Evolutionary conservation across 2,888 invertebrate genomes (phyloP), one percentile per base, ranked within the genome.

Genomic region (Halictus quadricinctus): DNA sequence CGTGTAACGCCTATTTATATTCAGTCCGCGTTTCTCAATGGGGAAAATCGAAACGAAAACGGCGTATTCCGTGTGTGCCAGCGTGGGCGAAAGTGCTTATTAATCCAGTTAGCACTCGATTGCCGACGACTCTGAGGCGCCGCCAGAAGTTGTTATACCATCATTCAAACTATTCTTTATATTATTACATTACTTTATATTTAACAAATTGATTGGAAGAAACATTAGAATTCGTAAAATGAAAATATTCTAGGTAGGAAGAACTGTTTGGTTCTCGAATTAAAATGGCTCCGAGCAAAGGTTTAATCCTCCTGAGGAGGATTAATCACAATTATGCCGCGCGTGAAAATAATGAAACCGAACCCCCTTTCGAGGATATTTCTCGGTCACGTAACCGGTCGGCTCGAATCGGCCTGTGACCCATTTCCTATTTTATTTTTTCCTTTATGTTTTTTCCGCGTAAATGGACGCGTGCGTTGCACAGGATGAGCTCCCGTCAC

Each of bases 1-100:
- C 69, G 73, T 64, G 64, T 18, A 41, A n/a, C 18, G 25, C 1
- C 64, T 85, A 80, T 85, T 85, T 77, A 77, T 43, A 25, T 48
- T 15, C 10, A 13, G 15, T 12, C 43, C 15, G 10, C 21, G 64
- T 58, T 74, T 46, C 48, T 82, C 21, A 50, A n/a, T 36, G 29
- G 25, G 58, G 36, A 21, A 43, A n/a, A 73, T 54, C 43, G 25
- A 73, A 25, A 46, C 25, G 21, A 43, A 72, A 29, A 25, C 46
- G 0, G 29, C 10, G 29, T 58, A n/a, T n/a, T 54, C n/a, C 54
- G n/a, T 10, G 54, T 10, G 54, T 46, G 54, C 10, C 21, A n/a
- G 3, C 54, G 54, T n/a, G 54, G n/a, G 54, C 54, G n/a, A 54
- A 10, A n/a, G n/a, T 10, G 8, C 1, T 54, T n/a, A 54, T 54